Base-by-base conservation (phyloP, 1,140 invertebrate species). In the Lordiphosa mommai region DNA sequence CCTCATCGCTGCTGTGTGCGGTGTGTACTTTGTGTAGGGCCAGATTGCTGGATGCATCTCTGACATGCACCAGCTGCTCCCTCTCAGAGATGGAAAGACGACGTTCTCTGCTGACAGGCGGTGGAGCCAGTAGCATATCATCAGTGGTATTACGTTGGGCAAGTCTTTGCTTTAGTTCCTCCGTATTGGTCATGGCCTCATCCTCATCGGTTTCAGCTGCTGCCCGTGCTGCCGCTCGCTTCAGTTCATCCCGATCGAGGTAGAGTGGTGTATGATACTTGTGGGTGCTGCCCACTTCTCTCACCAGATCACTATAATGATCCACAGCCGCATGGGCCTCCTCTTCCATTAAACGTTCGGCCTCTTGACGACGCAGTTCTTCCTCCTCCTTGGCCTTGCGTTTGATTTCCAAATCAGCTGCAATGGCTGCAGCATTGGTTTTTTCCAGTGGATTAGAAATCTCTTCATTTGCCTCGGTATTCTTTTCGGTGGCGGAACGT, bases 241-340 rank as follows among this genome's bases (percentile, higher is more conserved):
- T 92, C 44, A 93, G 86, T 49, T 93, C 92, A 50, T 93, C 92
- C 9, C 91, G 92, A 67, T 92, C 91, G 9, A 93, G 87, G 71
- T 93, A 93, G 20, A 92, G 84, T 2, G 90, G 91, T 5, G 89
- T 89, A 5, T 88, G 79, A 3, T 91, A 85, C 65, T 90, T 92
- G 67, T 91, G 92, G 14, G 89, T 79, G 29, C 68, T 89, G 23
- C 92, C 92, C 47, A 93, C 93, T 86, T 93, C 93, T 56, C 92
- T 92, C 1, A 96, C 93, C 50, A 96, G 93, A 80, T 95, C 94
- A 12, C 93, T 93, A 63, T 96, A 96, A 79, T 95, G 94, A 89
- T 94, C 94, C 10, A 94, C 93, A 0, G 94, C 91, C 1, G 93
- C 93, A 77, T 92, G 93, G 0, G 92, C 89, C 80, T 92, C 92